Evolutionary conservation across 2,888 invertebrate genomes (phyloP).

Genomic region (Sisyra terminalis): DNA sequence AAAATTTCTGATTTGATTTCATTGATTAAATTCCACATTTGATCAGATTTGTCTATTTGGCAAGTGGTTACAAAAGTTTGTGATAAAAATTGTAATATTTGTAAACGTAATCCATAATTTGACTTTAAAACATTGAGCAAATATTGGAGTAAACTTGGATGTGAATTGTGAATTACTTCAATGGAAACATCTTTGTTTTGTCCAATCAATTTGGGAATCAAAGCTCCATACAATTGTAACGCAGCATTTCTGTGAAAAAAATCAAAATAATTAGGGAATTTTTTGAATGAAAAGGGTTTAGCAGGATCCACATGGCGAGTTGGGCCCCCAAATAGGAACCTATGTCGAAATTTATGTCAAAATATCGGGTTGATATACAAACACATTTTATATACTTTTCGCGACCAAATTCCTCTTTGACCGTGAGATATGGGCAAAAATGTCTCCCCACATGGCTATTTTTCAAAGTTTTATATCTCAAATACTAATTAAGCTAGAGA

Average conservation of each 20-base stretch:
- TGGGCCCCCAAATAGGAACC: too few species aligned
- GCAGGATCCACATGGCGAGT: too few species aligned
- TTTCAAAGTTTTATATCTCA: too few species aligned
- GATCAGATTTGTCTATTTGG: not conserved
- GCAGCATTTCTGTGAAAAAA: constrained; percentile 5
- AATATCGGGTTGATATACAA: too few species aligned
- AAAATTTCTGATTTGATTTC: not conserved
- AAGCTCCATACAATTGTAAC: constrained; percentile 2
- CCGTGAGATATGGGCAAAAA: too few species aligned
- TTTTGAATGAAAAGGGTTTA: not conserved
- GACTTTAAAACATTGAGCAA: not conserved
- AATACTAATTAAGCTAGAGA: too few species aligned
- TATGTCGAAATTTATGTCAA: too few species aligned
- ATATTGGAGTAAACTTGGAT: not conserved
- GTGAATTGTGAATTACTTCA: not conserved
- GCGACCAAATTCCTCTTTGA: too few species aligned
- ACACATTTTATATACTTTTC: too few species aligned
- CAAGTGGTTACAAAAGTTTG: not conserved
- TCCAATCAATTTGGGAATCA: constrained; percentile 1
- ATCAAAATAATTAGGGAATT: not conserved
- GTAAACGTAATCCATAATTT: not conserved
- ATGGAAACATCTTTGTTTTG: constrained; percentile 3
- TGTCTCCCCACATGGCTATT: too few species aligned
- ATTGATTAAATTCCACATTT: not conserved
- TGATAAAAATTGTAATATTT: constrained; percentile 1